phyloP scores from a whole-genome alignment of 2,797 vertebrate genomes.

The Enteromius viviparus region DNA sequence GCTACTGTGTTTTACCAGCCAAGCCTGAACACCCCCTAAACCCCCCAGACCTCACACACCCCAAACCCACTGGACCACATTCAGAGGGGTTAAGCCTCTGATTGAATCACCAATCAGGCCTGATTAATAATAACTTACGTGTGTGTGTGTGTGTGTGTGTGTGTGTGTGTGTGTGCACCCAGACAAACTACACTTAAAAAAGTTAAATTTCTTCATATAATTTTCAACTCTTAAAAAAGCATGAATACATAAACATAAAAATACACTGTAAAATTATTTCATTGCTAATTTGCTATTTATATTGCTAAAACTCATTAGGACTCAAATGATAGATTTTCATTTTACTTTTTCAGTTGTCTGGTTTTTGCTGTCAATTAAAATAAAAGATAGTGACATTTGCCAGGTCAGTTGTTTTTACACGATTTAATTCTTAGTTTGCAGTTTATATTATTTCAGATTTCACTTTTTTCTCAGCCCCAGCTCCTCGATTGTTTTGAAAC shows the following conservation, averaged over 20 bases:
- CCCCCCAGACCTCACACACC: conserved; percentile 55
- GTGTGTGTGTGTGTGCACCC: not conserved
- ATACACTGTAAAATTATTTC: not conserved
- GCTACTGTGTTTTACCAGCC: conserved; percentile 66
- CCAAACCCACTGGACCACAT: conserved; percentile 28
- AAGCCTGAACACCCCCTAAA: conserved; percentile 50
- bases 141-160: not conserved
- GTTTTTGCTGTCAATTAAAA: not conserved
- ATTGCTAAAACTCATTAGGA: not conserved
- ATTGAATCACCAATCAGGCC: conserved; percentile 11
- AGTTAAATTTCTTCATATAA: not conserved
- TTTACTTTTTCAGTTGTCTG: not conserved
- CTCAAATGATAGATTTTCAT: not conserved
- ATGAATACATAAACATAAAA: not conserved
- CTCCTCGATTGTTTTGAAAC: not conserved
- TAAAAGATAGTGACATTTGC: not conserved
- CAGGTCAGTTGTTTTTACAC: not conserved
- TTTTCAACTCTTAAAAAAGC: not conserved
- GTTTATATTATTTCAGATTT: not conserved
- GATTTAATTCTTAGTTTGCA: not conserved
- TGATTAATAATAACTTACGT: not conserved
- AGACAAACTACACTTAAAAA: not conserved
- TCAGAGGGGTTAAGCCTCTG: conserved; percentile 31
- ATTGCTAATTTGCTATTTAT: not conserved
- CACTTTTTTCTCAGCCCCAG: not conserved